A percentile compares a stretch with the other conserved stretches of the same genome.
phyloP scores from a whole-genome alignment of 2,888 invertebrate species.

The Entomobrya proxima region DNA sequence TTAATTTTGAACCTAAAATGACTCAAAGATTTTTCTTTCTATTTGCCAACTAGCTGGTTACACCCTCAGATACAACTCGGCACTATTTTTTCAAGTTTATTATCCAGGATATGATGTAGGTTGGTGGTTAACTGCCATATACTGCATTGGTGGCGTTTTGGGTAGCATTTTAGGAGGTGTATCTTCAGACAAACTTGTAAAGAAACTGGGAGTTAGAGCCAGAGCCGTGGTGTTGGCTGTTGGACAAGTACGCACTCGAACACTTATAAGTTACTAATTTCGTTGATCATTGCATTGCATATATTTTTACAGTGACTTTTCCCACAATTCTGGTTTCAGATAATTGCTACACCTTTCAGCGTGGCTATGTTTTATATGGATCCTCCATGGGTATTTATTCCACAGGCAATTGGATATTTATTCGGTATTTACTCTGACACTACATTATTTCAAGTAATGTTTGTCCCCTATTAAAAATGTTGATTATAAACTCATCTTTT shows the following conservation, averaged over 20 bases:
- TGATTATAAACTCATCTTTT: conserved; percentile 74
- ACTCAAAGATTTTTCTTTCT: not conserved
- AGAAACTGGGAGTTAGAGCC: conserved; percentile 89
- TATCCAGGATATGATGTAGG: conserved; percentile 90
- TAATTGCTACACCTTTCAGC: conserved; percentile 89
- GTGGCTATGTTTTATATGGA: conserved; percentile 87
- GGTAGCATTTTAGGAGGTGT: conserved; percentile 84
- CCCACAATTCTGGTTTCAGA: conserved; percentile 77
- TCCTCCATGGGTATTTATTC: conserved; percentile 92
- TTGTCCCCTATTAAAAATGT: not conserved
- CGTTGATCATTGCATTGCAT: not conserved
- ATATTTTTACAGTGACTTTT: conserved; percentile 21
- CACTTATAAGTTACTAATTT: not conserved
- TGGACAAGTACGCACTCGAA: conserved; percentile 80
- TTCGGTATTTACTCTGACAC: conserved; percentile 83
- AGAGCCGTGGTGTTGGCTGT: conserved; percentile 88
- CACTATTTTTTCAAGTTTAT: conserved; percentile 90
- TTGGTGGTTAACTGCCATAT: conserved; percentile 91
- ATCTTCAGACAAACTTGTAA: conserved; percentile 90
- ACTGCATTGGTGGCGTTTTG: conserved; percentile 88
- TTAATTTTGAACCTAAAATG: not conserved
- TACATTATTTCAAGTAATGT: not conserved
- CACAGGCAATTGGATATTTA: conserved; percentile 91
- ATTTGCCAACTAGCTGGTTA: conserved; percentile 83
- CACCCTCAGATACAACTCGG: conserved; percentile 94